These are phyloP conservation scores for Coremacera marginata DNA, from an alignment of 2,888 invertebrate genomes.

Conservation along the genomic window DNA sequence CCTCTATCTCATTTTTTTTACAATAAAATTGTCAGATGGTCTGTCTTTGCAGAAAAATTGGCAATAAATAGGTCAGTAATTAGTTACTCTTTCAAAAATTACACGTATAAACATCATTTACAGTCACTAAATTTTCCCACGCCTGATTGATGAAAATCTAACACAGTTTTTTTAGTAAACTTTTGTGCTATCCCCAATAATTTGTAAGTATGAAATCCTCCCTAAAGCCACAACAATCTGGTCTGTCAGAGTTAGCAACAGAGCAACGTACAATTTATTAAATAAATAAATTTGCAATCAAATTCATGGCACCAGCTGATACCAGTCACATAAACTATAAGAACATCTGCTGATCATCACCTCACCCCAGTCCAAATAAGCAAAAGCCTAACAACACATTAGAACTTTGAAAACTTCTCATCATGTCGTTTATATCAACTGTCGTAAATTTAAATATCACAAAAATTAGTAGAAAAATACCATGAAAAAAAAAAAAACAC, in stretches of 20 bases:
- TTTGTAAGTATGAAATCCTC: no score
- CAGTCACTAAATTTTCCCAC: no score
- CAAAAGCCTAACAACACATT: not conserved
- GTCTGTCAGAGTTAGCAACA: not conserved
- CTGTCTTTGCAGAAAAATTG: no score
- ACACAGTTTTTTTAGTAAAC: no score
- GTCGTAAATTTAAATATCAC: not conserved
- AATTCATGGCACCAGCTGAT: conserved; percentile 31
- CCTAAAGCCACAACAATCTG: not conserved
- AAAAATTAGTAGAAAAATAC: not conserved
- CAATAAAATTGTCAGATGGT: not conserved
- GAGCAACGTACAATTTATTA: conserved; percentile 18
- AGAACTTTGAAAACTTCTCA: not conserved
- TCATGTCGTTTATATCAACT: not conserved
- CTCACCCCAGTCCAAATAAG: not conserved
- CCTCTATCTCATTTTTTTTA: not conserved
- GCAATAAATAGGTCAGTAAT: no score
- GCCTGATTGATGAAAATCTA: no score
- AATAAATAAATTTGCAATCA: conserved; percentile 31
- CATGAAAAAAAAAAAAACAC: not conserved
- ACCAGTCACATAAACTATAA: conserved; percentile 12
- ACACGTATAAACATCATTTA: no score
- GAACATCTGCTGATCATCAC: conserved; percentile 11
- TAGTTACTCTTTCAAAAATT: no score
- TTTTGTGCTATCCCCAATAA: no score